Percentiles rank a stretch among this genome's conserved stretches.
phyloP scores from a whole-genome alignment of 2,797 vertebrate species.

The Alauda arvensis region DNA sequence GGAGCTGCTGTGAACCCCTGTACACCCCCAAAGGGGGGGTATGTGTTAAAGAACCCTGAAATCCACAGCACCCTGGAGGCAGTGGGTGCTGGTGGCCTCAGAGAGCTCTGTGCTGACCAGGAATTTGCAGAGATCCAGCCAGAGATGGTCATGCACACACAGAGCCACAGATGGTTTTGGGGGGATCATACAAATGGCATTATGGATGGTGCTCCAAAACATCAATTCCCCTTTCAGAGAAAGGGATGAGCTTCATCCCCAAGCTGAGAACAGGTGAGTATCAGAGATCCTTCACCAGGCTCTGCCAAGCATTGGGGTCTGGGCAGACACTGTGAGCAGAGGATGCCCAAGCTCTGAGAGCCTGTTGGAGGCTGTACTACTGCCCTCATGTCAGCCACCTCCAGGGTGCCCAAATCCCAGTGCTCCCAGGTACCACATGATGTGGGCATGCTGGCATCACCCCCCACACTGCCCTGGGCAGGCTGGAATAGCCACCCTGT shows the following conservation, averaged over 20 bases:
- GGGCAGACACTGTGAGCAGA: neutral
- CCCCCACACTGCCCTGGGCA: accelerated
- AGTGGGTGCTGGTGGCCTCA: neutral
- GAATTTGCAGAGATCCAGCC: neutral
- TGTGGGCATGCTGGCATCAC: accelerated
- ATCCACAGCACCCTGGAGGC: neutral
- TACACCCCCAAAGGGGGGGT: accelerated
- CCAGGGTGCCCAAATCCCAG: neutral
- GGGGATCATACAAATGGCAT: neutral
- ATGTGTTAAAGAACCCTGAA: neutral
- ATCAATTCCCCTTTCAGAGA: neutral
- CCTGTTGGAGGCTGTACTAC: accelerated
- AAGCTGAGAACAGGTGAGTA: neutral
- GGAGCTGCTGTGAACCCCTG: neutral
- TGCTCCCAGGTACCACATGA: accelerated
- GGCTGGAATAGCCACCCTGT: neutral
- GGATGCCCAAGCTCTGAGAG: neutral
- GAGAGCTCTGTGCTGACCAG: neutral
- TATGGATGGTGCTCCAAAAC: neutral
- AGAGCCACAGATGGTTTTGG: neutral
- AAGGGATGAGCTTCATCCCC: neutral
- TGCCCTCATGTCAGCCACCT: neutral
- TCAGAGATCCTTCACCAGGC: neutral
- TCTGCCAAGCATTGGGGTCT: neutral
- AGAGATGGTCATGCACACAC: neutral